Percentiles rank a stretch among this genome's conserved stretches.
These are phyloP conservation scores for Anodontia alba DNA, from an alignment of 2,888 invertebrate genomes.

Conservation along the genomic window DNA sequence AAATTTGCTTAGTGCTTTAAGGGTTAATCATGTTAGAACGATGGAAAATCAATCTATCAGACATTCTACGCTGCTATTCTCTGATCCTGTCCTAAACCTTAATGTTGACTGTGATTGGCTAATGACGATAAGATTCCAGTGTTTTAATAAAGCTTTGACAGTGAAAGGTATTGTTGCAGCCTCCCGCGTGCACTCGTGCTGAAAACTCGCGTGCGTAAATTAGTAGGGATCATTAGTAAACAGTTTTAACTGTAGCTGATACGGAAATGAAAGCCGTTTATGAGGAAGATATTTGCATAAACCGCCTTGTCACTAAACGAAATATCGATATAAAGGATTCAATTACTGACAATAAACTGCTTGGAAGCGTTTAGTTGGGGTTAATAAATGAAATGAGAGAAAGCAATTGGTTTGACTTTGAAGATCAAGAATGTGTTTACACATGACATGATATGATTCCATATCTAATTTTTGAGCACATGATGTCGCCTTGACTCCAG, in stretches of 20 bases:
- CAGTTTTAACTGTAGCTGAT: constrained; percentile 62
- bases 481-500: too few species aligned
- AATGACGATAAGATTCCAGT: constrained; percentile 34
- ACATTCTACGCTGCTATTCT: neutral
- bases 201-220: constrained; percentile 63
- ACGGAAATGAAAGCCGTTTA: constrained; percentile 68
- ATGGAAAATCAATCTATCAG: constrained; percentile 47
- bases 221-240: constrained; percentile 66
- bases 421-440: neutral
- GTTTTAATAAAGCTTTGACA: constrained; percentile 53
- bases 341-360: constrained; percentile 62
- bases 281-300: constrained; percentile 69
- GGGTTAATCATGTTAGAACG: constrained; percentile 47
- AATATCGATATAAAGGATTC: constrained; percentile 65
- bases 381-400: constrained; percentile 11
- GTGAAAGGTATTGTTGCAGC: constrained; percentile 46
- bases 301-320: constrained; percentile 64
- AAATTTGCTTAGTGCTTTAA: too few species aligned
- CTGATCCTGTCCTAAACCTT: neutral
- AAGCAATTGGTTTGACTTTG: constrained; percentile 17
- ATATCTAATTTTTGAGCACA: constrained; percentile 3
- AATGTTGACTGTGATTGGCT: constrained; percentile 13
- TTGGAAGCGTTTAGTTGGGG: constrained; percentile 10
- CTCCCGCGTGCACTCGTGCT: constrained; percentile 49
- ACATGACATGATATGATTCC: constrained; percentile 6